Evolutionary conservation across 2,888 invertebrate species (phyloP).

Genomic region (Axea sp.): DNA sequence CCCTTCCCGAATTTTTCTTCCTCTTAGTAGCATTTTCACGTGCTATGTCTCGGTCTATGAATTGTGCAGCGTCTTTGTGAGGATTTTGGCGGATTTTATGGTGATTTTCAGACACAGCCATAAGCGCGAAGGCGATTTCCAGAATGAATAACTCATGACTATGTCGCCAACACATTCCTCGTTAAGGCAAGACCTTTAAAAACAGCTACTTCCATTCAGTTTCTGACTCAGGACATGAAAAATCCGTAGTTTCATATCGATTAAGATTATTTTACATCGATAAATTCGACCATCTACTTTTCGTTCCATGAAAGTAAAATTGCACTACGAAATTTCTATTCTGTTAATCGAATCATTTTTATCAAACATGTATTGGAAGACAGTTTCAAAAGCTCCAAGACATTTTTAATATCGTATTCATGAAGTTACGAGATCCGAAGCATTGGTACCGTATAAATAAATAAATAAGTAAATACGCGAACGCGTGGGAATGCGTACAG

Average conservation of each 20-base stretch:
- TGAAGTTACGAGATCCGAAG: conserved; percentile 41
- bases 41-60: conserved; percentile 48
- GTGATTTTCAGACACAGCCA: conserved; percentile 58
- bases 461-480: conserved; percentile 48
- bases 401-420: conserved; percentile 52
- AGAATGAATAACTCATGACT: conserved; percentile 65
- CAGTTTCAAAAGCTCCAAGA: conserved; percentile 29
- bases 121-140: conserved; percentile 61
- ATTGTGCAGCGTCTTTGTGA: conserved; percentile 64
- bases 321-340: neutral
- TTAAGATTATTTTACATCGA: conserved; percentile 21
- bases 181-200: conserved; percentile 46
- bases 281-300: conserved; percentile 8
- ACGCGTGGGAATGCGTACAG: conserved; percentile 34
- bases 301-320: conserved; percentile 22
- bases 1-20: conserved; percentile 26
- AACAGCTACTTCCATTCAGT: conserved; percentile 18
- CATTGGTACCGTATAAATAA: conserved; percentile 39
- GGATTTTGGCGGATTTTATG: conserved; percentile 65
- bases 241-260: conserved; percentile 9
- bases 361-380: conserved; percentile 7
- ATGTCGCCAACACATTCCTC: conserved; percentile 37
- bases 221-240: conserved; percentile 2
- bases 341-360: conserved; percentile 39
- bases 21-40: neutral